These are phyloP conservation scores for Heliconius nattereri DNA, from an alignment of 1,140 invertebrate species.

Conservation along the genomic window DNA sequence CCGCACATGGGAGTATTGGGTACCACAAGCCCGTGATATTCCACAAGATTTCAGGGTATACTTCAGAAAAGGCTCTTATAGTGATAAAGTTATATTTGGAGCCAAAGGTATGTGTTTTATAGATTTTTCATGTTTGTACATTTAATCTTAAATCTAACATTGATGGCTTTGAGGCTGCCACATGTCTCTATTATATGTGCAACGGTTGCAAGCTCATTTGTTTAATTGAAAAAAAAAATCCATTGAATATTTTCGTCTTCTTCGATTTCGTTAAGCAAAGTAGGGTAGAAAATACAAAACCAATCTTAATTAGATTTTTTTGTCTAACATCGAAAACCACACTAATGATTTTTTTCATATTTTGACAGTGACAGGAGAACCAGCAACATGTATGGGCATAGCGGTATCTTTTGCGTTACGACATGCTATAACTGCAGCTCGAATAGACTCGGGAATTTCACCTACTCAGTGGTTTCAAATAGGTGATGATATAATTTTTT, in stretches of 20 bases:
- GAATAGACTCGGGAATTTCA: slow-evolving; percentile 77
- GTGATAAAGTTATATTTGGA: slow-evolving; percentile 86
- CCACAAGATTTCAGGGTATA: slow-evolving; percentile 90
- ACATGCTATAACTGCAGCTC: slow-evolving; percentile 82
- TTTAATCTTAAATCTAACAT: too few relatives aligned
- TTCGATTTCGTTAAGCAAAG: too few relatives aligned
- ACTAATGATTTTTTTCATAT: not conserved
- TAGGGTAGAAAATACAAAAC: too few relatives aligned
- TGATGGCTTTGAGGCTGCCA: too few relatives aligned
- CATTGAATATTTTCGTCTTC: too few relatives aligned
- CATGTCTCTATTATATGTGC: too few relatives aligned
- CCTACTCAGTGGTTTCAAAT: slow-evolving; percentile 58
- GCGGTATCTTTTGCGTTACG: slow-evolving; percentile 87
- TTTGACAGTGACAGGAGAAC: slow-evolving; percentile 87
- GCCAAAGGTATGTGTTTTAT: slow-evolving; percentile 84
- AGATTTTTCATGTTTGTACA: too few relatives aligned
- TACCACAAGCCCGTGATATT: slow-evolving; percentile 89
- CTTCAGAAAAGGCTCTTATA: slow-evolving; percentile 86
- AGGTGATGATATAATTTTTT: slow-evolving; percentile 25
- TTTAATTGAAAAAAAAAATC: too few relatives aligned
- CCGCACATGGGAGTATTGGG: slow-evolving; percentile 91
- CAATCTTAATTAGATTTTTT: too few relatives aligned
- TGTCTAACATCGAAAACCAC: too few relatives aligned
- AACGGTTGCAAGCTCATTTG: too few relatives aligned
- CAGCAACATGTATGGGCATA: slow-evolving; percentile 86